Conservation (phyloP, 2,113 vertebrate species). For the Eubucco bourcierii region DNA sequence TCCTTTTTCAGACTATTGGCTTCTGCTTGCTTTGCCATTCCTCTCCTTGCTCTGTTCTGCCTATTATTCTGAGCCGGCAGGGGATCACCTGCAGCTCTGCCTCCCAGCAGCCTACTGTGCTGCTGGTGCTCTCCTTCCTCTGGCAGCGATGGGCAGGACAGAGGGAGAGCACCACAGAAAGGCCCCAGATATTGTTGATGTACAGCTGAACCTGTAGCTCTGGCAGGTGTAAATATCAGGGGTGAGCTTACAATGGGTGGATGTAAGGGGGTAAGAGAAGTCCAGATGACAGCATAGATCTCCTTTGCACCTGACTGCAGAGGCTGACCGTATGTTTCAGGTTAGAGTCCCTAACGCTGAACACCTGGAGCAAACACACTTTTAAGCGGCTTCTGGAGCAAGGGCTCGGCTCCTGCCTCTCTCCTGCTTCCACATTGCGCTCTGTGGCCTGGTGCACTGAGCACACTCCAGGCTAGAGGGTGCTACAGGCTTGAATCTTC, state of each 20-base stretch:
- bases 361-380: background rate
- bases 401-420: background rate
- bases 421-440: fast-evolving
- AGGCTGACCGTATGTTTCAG: background rate
- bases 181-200: background rate
- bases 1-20: background rate
- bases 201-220: background rate
- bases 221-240: background rate
- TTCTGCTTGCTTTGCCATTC: background rate
- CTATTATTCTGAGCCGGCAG: fast-evolving
- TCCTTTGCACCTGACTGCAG: background rate
- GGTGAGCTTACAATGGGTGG: background rate
- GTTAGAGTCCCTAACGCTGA: background rate
- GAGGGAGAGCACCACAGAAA: background rate
- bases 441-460: background rate
- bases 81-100: background rate
- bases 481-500: background rate
- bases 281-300: background rate
- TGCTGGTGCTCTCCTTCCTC: background rate
- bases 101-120: background rate
- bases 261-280: background rate
- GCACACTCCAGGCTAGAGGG: fast-evolving
- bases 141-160: background rate
- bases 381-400: background rate
- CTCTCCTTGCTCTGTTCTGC: background rate